Conservation (phyloP, 2,113 vertebrate species). For the Mormyrus lacerda region DNA sequence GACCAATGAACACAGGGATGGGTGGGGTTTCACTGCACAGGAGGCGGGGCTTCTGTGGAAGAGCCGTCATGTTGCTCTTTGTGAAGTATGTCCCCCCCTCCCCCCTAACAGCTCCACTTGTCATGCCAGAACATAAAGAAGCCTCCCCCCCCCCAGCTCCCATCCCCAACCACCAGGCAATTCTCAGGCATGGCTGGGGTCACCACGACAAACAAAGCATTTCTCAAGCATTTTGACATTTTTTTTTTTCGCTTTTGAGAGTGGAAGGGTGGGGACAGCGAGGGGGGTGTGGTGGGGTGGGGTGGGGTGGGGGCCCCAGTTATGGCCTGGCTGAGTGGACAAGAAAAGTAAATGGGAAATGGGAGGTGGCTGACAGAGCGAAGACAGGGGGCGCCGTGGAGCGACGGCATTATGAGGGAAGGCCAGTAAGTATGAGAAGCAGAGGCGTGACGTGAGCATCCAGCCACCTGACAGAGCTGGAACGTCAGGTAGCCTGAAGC, state of each 20-base stretch:
- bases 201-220: conserved; percentile 74
- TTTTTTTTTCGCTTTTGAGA: conserved; percentile 59
- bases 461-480: background rate
- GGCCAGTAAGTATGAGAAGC: background rate
- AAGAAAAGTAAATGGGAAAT: conserved; percentile 8
- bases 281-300: too few relatives aligned
- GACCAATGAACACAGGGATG: background rate
- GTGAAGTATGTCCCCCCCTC: conserved; percentile 40
- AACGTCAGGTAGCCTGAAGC: background rate
- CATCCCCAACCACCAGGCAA: conserved; percentile 64
- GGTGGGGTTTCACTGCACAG: background rate
- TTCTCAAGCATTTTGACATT: conserved; percentile 55
- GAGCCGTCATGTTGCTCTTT: conserved; percentile 42
- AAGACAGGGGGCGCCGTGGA: background rate
- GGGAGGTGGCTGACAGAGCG: conserved; percentile 7
- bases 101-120: conserved; percentile 19
- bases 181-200: conserved; percentile 67
- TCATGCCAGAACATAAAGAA: conserved; percentile 55
- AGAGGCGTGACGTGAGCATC: background rate
- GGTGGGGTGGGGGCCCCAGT: conserved; percentile 28
- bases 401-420: background rate
- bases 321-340: background rate
- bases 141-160: conserved; percentile 40
- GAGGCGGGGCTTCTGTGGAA: conserved; percentile 39
- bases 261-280: conserved; percentile 23